These are phyloP conservation scores for Misgurnus anguillicaudatus DNA, from an alignment of 2,113 vertebrate species.

Conservation along the genomic window DNA sequence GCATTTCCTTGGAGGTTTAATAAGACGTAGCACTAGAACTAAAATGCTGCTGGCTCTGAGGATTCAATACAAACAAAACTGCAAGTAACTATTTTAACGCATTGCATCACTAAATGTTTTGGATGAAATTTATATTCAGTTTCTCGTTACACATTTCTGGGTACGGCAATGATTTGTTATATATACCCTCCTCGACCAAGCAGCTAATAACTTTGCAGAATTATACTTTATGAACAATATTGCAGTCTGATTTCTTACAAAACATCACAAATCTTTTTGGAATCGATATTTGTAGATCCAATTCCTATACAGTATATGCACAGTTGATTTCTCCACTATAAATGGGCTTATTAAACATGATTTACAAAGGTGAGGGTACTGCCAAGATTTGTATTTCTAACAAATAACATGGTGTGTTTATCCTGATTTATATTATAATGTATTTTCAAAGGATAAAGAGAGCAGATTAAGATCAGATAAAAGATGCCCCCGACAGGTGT, in stretches of 20 bases:
- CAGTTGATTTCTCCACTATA: not conserved
- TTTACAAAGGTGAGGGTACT: not conserved
- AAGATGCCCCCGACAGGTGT: not conserved
- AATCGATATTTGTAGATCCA: not conserved
- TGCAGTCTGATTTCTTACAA: not conserved
- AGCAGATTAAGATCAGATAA: constrained; percentile 4
- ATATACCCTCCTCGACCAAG: not conserved
- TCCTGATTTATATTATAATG: not conserved
- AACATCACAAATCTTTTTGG: not conserved
- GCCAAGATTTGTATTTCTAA: not conserved
- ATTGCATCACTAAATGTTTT: constrained; percentile 25
- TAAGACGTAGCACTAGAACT: constrained; percentile 17
- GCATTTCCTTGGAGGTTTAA: constrained; percentile 41
- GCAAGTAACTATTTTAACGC: constrained; percentile 5
- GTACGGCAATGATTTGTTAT: constrained; percentile 27
- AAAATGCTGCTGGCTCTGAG: constrained; percentile 17
- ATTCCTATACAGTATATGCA: not conserved
- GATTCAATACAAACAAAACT: constrained; percentile 30
- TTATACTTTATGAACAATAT: not conserved
- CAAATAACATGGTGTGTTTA: not conserved
- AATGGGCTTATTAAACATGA: not conserved
- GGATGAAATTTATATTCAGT: constrained; percentile 11
- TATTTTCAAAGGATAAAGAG: constrained; percentile 5
- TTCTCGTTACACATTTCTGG: constrained; percentile 19
- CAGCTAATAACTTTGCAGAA: not conserved